Evolutionary conservation across 2,113 vertebrate genomes (phyloP).

Genomic region (Ceyx cyanopectus): DNA sequence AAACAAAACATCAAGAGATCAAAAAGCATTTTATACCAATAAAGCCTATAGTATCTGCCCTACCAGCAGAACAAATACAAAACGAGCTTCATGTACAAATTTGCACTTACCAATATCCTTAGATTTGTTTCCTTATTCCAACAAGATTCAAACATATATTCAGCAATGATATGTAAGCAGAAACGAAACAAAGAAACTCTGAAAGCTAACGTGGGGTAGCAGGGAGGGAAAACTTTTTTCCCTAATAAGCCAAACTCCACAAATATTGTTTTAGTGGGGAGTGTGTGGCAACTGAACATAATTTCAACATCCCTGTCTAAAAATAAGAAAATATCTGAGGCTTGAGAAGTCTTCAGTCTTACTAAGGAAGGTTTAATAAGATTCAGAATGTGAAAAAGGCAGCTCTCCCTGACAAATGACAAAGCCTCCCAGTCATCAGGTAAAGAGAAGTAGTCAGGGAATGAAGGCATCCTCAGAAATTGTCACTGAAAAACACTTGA

Average conservation of each 20-base stretch:
- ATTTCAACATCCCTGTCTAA: fast-evolving
- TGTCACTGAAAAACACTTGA: not conserved
- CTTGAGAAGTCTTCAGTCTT: not conserved
- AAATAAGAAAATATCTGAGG: not conserved
- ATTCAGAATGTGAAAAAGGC: not conserved
- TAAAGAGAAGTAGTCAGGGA: not conserved
- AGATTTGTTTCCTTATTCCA: not conserved
- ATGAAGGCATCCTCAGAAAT: not conserved
- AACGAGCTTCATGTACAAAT: not conserved
- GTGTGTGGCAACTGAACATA: fast-evolving
- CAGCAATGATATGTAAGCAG: not conserved
- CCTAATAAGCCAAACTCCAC: fast-evolving
- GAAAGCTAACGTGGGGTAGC: not conserved
- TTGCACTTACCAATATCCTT: not conserved
- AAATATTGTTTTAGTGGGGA: not conserved
- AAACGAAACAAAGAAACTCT: not conserved
- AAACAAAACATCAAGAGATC: fast-evolving
- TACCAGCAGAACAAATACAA: not conserved
- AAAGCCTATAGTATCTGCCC: not conserved
- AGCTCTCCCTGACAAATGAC: not conserved
- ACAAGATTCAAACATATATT: not conserved
- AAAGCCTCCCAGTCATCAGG: fast-evolving
- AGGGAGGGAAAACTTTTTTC: fast-evolving
- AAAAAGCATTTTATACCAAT: not conserved
- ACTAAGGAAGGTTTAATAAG: not conserved